Percentiles rank a stretch among this genome's conserved stretches.
Evolutionary conservation across 1,140 invertebrate genomes (phyloP).

Genomic region (Yoshiicerus persimilis): DNA sequence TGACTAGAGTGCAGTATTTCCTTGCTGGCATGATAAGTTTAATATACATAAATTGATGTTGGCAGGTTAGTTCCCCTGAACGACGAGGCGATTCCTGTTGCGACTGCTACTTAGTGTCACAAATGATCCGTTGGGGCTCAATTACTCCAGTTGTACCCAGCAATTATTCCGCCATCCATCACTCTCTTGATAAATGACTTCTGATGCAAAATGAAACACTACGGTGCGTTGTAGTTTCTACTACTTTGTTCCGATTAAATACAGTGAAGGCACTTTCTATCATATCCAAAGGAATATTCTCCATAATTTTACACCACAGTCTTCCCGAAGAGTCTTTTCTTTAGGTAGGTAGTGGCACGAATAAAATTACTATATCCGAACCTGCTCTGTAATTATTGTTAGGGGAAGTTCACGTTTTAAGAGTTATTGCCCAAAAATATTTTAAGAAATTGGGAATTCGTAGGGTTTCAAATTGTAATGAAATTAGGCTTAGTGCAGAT

Average conservation of each 20-base stretch:
- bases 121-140: constrained; percentile 26
- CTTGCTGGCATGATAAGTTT: not conserved
- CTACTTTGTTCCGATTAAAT: not conserved
- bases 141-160: not conserved
- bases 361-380: not conserved
- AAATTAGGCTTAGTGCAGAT: not conserved
- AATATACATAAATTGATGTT: constrained; percentile 16
- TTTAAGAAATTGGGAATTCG: not conserved
- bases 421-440: not conserved
- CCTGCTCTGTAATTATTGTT: not conserved
- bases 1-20: not conserved
- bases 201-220: not conserved
- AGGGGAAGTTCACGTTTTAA: not conserved
- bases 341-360: not conserved
- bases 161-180: constrained; percentile 24
- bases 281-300: not conserved
- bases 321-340: not conserved
- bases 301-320: not conserved
- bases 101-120: constrained; percentile 14
- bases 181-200: constrained; percentile 24
- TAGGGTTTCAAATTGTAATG: not conserved
- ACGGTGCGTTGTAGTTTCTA: not conserved
- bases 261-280: no score
- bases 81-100: constrained; percentile 11
- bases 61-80: not conserved